Evolutionary conservation across 2,888 invertebrate genomes (phyloP).

Genomic region (Malthinus seriepunctatus): DNA sequence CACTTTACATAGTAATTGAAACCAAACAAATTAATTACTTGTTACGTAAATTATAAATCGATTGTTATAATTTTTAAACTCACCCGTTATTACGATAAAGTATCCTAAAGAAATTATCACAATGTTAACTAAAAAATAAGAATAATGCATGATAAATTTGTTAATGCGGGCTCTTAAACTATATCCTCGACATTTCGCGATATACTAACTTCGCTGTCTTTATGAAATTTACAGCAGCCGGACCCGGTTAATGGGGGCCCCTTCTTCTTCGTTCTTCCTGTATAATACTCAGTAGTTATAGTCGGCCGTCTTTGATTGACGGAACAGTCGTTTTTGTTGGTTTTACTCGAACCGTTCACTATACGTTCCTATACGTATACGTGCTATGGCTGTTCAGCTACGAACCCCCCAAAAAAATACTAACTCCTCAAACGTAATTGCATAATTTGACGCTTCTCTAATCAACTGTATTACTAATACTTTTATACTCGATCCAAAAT

Average conservation of each 20-base stretch:
- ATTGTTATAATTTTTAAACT: constrained; percentile 29
- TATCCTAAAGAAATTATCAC: constrained; percentile 50
- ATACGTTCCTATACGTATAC: too few species aligned
- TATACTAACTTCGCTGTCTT: constrained; percentile 31
- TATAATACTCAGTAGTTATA: background rate
- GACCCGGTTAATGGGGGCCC: constrained; percentile 27
- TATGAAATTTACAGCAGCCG: constrained; percentile 21
- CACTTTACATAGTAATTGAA: background rate
- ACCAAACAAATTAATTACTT: background rate
- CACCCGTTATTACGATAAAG: constrained; percentile 47
- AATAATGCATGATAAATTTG: constrained; percentile 29
- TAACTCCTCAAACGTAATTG: too few species aligned
- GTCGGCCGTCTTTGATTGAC: background rate
- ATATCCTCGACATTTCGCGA: constrained; percentile 43
- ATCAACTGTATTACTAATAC: too few species aligned
- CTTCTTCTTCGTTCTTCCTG: constrained; percentile 20
- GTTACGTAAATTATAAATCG: background rate
- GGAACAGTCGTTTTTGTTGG: too few species aligned
- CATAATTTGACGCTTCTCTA: too few species aligned
- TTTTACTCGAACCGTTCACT: too few species aligned
- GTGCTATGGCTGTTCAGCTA: too few species aligned
- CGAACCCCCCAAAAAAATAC: too few species aligned
- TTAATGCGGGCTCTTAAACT: constrained; percentile 30
- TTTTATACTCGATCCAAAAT: too few species aligned
- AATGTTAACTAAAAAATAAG: constrained; percentile 42